Evolutionary conservation across 2,888 invertebrate genomes (phyloP).

Genomic region (Keiferia lycopersicella): DNA sequence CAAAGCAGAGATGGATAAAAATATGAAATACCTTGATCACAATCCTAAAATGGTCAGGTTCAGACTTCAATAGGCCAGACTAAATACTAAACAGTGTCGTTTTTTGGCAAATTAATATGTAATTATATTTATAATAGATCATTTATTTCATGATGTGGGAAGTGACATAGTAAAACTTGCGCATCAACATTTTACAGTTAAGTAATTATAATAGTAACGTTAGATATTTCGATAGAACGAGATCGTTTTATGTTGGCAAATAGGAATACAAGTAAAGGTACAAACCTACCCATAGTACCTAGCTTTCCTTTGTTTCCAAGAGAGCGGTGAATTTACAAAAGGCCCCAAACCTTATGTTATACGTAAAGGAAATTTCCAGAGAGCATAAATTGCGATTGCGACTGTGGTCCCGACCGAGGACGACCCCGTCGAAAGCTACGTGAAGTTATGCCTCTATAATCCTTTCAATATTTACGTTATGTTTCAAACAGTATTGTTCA

Average conservation of each 20-base stretch:
- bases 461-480: constrained; percentile 14
- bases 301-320: constrained; percentile 33
- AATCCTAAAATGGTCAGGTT: no score
- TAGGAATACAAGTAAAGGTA: constrained; percentile 9
- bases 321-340: constrained; percentile 49
- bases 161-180: no score
- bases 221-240: background rate
- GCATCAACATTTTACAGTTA: no score
- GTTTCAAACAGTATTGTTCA: background rate
- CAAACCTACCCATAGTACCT: background rate
- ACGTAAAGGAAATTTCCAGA: constrained; percentile 48
- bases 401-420: constrained; percentile 17
- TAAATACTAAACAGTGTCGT: no score
- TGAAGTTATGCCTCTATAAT: constrained; percentile 25
- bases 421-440: constrained; percentile 16
- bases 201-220: background rate
- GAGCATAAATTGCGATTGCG: constrained; percentile 59
- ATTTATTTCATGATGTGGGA: no score
- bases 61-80: no score
- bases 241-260: background rate
- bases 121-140: no score
- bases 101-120: no score
- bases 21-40: no score
- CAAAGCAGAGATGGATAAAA: no score
- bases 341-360: constrained; percentile 62